A percentile compares a stretch with the other conserved stretches of the same genome.
Evolutionary conservation across 2,113 vertebrate species (phyloP).

Genomic region (Smithornis capensis): DNA sequence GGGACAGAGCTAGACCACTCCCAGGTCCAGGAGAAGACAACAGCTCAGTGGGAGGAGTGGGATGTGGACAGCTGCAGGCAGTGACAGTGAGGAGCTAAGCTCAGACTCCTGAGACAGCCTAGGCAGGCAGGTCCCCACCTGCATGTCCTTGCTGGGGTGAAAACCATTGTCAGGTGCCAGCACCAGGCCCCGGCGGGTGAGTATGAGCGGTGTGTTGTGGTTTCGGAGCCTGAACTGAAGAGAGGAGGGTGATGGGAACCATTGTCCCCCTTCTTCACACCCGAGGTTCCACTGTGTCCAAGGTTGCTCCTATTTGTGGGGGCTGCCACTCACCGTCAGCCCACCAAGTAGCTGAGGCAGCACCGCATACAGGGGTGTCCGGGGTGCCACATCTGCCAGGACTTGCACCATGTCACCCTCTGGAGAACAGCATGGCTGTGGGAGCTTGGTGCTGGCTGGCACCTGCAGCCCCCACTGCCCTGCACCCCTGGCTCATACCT

Average conservation of each 20-base stretch:
- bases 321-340: conserved; percentile 33
- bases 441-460: neutral
- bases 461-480: rapidly evolving
- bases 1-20: neutral
- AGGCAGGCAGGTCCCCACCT: conserved; percentile 26
- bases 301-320: neutral
- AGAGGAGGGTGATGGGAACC: neutral
- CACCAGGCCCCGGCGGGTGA: conserved; percentile 59
- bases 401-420: conserved; percentile 61
- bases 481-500: neutral
- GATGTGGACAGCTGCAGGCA: rapidly evolving
- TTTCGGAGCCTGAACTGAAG: conserved; percentile 55
- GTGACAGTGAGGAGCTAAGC: neutral
- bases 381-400: conserved; percentile 23
- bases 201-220: conserved; percentile 33
- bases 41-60: neutral
- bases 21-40: rapidly evolving
- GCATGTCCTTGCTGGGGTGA: conserved; percentile 25
- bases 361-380: conserved; percentile 49
- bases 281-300: rapidly evolving
- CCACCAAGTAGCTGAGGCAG: neutral
- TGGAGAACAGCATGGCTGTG: neutral
- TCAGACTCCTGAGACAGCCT: neutral
- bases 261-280: no score
- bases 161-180: conserved; percentile 61